phyloP scores from a whole-genome alignment of 2,888 invertebrate species.

The Ditula angustiorana region DNA sequence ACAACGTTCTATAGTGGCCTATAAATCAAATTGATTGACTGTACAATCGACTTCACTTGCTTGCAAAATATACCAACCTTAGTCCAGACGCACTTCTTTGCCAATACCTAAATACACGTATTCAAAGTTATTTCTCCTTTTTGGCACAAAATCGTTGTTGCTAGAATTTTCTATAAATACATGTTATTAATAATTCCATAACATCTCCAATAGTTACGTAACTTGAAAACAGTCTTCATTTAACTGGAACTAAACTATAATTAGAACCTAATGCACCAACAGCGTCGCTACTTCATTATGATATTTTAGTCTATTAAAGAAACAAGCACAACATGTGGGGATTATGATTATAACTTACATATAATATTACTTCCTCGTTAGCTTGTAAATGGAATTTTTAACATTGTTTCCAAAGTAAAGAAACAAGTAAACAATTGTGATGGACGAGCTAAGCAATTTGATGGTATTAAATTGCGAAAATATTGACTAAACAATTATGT shows the following conservation, averaged over 20 bases:
- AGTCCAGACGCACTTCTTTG: not conserved
- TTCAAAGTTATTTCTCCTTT: not conserved
- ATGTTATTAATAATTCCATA: constrained; percentile 17
- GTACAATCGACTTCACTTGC: too few relatives aligned
- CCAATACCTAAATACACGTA: not conserved
- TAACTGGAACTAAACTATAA: constrained; percentile 19
- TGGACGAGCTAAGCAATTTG: not conserved
- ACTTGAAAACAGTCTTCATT: constrained; percentile 11
- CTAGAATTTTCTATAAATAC: not conserved
- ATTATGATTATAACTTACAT: not conserved
- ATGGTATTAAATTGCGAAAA: not conserved
- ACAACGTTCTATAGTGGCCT: too few relatives aligned
- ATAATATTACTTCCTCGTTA: too few relatives aligned
- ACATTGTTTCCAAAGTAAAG: too few relatives aligned
- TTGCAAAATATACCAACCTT: too few relatives aligned
- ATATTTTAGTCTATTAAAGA: constrained; percentile 20
- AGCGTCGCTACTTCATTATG: constrained; percentile 22
- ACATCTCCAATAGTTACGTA: constrained; percentile 26
- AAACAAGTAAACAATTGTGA: too few relatives aligned
- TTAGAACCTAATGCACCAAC: constrained; percentile 37
- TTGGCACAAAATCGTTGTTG: not conserved
- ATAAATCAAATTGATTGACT: too few relatives aligned
- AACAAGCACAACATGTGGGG: constrained; percentile 17
- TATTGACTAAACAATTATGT: not conserved
- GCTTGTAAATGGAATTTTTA: too few relatives aligned